These are phyloP conservation scores for Leucopsar rothschildi DNA, from an alignment of 2,113 vertebrate genomes.

Conservation along the genomic window DNA sequence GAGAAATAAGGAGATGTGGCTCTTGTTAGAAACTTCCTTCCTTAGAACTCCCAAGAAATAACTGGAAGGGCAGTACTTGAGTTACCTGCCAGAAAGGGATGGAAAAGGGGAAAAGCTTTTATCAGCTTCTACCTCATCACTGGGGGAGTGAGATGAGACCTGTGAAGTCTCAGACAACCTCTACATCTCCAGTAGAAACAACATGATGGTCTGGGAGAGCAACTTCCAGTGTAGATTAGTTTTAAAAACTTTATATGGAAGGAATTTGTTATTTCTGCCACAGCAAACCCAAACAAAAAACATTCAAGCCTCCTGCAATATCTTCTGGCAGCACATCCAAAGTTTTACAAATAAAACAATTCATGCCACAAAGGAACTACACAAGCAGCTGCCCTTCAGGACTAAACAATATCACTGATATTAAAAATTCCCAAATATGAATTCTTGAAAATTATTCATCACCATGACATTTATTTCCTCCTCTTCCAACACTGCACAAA, in stretches of 20 bases:
- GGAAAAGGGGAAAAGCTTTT: background rate
- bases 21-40: background rate
- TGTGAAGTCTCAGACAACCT: background rate
- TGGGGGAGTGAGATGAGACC: background rate
- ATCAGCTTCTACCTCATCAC: background rate
- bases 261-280: background rate
- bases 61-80: background rate
- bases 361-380: background rate
- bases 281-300: background rate
- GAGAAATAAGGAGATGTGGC: background rate
- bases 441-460: background rate
- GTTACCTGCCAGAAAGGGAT: background rate
- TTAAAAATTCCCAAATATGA: background rate
- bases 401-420: background rate
- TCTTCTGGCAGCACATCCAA: background rate
- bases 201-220: background rate
- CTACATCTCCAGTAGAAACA: background rate
- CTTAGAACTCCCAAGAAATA: background rate
- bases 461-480: background rate
- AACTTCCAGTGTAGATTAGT: background rate
- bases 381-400: background rate
- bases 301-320: background rate
- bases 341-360: background rate
- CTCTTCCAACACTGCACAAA: background rate
- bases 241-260: background rate